phyloP scores from a whole-genome alignment of 1,140 invertebrate genomes.

The Drosophila baimaii region DNA sequence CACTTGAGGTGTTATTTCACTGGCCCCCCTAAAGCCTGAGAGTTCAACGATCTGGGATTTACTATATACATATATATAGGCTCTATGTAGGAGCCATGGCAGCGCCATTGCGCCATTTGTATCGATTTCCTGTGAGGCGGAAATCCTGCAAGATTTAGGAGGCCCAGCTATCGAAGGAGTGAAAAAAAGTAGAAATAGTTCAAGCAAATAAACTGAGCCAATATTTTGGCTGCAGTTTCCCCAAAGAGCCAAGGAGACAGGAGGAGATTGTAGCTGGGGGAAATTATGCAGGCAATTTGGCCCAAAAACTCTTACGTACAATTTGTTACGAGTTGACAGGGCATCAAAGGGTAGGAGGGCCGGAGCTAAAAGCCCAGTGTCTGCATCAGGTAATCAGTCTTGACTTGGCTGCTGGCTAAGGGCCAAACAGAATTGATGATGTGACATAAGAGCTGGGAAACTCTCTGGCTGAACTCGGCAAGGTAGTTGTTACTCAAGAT shows the following conservation, averaged over 20 bases:
- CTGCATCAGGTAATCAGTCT: constrained; percentile 56
- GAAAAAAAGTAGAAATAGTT: constrained; percentile 35
- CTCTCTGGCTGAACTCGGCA: not conserved
- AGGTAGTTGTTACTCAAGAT: constrained; percentile 24
- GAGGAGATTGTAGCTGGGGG: not conserved
- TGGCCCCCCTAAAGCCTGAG: constrained; percentile 21
- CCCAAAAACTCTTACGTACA: constrained; percentile 54
- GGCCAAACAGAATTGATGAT: constrained; percentile 56
- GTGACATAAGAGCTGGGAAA: constrained; percentile 36
- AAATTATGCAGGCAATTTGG: constrained; percentile 77
- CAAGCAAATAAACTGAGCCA: constrained; percentile 50
- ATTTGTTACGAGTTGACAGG: constrained; percentile 60
- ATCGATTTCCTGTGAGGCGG: constrained; percentile 47
- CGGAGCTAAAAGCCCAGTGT: constrained; percentile 10
- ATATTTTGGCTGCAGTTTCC: constrained; percentile 66
- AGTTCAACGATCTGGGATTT: constrained; percentile 55
- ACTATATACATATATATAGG: not conserved
- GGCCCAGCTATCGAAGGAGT: constrained; percentile 1
- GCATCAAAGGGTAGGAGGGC: not conserved
- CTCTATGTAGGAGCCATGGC: constrained; percentile 6
- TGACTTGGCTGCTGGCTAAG: constrained; percentile 36
- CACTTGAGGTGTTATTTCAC: constrained; percentile 61
- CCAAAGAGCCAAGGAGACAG: not conserved
- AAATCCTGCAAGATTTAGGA: constrained; percentile 31
- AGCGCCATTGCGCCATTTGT: constrained; percentile 43